phyloP scores from a whole-genome alignment of 2,888 invertebrate genomes.

The Melipona bicolor region DNA sequence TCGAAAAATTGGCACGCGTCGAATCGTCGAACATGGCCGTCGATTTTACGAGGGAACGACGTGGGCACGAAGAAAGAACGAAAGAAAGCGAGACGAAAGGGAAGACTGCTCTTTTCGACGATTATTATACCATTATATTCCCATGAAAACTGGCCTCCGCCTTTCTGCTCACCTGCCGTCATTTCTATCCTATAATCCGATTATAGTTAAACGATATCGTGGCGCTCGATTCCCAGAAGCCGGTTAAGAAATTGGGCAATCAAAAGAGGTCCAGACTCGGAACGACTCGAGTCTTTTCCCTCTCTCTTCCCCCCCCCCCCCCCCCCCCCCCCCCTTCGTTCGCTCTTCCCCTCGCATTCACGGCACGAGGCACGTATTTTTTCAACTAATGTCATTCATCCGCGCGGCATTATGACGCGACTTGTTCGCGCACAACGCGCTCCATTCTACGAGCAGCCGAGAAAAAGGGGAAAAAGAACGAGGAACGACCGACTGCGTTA shows the following conservation, averaged over 20 bases:
- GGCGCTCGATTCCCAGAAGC: conserved; percentile 56
- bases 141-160: conserved; percentile 42
- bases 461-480: not conserved
- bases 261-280: conserved; percentile 15
- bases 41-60: conserved; percentile 15
- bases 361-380: conserved; percentile 14
- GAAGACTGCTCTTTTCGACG: conserved; percentile 47
- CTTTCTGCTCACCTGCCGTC: conserved; percentile 56
- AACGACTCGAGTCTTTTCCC: conserved; percentile 30
- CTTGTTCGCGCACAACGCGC: not conserved
- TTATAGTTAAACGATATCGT: conserved; percentile 64
- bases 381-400: conserved; percentile 22
- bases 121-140: conserved; percentile 52
- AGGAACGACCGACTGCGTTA: conserved; percentile 15
- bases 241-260: conserved; percentile 62
- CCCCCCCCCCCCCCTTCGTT: not conserved
- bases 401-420: conserved; percentile 18
- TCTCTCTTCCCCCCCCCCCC: too few relatives aligned
- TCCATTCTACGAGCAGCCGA: not conserved
- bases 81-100: conserved; percentile 32
- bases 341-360: conserved; percentile 17
- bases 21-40: not conserved
- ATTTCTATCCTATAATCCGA: conserved; percentile 61
- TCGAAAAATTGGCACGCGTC: conserved; percentile 44
- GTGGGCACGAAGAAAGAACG: not conserved